These are phyloP conservation scores for Anomalospiza imberbis DNA, from an alignment of 2,797 vertebrate genomes.

Conservation along the genomic window DNA sequence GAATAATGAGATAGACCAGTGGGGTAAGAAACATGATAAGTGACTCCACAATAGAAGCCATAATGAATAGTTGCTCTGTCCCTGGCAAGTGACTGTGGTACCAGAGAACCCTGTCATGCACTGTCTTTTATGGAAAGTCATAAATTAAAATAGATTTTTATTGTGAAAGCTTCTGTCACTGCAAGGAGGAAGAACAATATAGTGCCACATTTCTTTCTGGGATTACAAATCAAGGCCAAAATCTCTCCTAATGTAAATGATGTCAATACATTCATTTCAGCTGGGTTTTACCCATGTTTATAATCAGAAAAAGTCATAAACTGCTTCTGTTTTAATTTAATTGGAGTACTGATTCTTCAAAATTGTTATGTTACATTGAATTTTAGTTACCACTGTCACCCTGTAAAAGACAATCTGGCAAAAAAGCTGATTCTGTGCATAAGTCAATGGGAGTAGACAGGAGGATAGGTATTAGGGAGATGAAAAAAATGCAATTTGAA, in stretches of 20 bases:
- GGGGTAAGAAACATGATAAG: constrained; percentile 22
- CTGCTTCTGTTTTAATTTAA: constrained; percentile 18
- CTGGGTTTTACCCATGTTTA: neutral
- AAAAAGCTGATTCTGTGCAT: neutral
- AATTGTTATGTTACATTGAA: neutral
- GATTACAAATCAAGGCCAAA: neutral
- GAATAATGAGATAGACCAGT: constrained; percentile 1
- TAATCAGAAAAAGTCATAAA: neutral
- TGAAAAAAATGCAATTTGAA: neutral
- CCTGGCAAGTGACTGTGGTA: neutral
- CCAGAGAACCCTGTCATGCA: constrained; percentile 2
- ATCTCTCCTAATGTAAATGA: neutral
- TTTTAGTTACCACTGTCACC: neutral
- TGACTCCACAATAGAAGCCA: neutral
- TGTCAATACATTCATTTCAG: neutral
- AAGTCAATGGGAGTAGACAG: neutral
- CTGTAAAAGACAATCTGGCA: constrained; percentile 5
- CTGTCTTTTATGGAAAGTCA: constrained; percentile 3
- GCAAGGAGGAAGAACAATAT: neutral
- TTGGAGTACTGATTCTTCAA: neutral
- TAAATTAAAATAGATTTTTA: constrained; percentile 39
- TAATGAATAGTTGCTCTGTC: constrained; percentile 41
- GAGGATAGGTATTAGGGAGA: neutral
- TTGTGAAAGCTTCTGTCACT: neutral
- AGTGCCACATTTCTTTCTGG: neutral